A percentile compares a stretch with the other conserved stretches of the same genome.
Evolutionary conservation across 2,888 invertebrate species (phyloP).

Genomic region (Neoascia interrupta): DNA sequence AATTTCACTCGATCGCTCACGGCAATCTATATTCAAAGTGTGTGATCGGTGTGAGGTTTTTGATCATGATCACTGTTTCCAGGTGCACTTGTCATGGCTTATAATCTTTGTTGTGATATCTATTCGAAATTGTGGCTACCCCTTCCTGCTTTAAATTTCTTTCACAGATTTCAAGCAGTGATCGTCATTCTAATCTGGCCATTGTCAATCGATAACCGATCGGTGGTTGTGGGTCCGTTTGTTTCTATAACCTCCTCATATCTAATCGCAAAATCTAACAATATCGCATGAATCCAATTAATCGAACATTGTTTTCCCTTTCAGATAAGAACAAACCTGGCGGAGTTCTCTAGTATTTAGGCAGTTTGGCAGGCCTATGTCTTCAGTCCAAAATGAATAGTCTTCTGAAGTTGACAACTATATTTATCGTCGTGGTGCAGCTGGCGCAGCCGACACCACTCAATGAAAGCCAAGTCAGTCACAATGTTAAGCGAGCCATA

Average conservation of each 20-base stretch:
- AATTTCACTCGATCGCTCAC: too few species aligned
- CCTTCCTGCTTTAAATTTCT: too few species aligned
- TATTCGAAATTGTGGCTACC: too few species aligned
- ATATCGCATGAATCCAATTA: conserved; percentile 19
- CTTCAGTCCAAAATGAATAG: conserved; percentile 43
- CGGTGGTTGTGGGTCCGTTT: too few species aligned
- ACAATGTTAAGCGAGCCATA: neutral
- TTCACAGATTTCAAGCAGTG: too few species aligned
- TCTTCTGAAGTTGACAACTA: conserved; percentile 7
- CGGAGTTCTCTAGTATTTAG: neutral
- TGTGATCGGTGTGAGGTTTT: too few species aligned
- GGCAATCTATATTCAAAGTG: too few species aligned
- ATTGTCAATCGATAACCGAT: too few species aligned
- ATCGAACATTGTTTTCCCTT: conserved; percentile 34
- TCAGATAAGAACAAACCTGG: conserved; percentile 46
- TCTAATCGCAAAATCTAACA: conserved; percentile 6
- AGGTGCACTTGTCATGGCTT: too few species aligned
- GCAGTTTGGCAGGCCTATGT: conserved; percentile 8
- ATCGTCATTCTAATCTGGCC: too few species aligned
- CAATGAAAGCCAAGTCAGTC: conserved; percentile 10
- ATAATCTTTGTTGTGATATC: too few species aligned
- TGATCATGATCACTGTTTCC: too few species aligned
- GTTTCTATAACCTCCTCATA: neutral
- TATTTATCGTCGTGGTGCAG: conserved; percentile 13
- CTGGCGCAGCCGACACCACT: conserved; percentile 16